phyloP scores from a whole-genome alignment of 1,140 invertebrate species.

The Dryas iulia region DNA sequence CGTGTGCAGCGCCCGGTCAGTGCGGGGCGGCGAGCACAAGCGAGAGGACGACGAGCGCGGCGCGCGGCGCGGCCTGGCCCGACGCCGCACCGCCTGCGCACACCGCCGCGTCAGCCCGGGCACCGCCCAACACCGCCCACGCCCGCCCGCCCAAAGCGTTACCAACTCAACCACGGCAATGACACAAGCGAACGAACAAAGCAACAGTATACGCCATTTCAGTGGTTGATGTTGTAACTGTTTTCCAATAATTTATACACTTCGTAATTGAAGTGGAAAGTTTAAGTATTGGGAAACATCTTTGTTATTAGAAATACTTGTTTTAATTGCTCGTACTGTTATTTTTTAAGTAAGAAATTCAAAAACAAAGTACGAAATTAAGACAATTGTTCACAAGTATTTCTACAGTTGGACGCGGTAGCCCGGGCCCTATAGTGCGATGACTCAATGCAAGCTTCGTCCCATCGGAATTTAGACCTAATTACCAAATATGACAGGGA shows the following conservation, averaged over 20 bases:
- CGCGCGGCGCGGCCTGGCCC: constrained; percentile 52
- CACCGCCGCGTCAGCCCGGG: constrained; percentile 84
- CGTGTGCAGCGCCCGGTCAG: constrained; percentile 74
- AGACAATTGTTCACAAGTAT: constrained; percentile 32
- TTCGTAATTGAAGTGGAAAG: background rate
- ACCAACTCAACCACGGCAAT: constrained; percentile 19
- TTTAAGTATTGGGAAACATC: constrained; percentile 16
- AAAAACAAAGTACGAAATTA: background rate
- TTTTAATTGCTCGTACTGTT: background rate
- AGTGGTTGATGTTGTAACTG: constrained; percentile 27
- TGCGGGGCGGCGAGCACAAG: constrained; percentile 74
- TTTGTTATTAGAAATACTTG: constrained; percentile 28
- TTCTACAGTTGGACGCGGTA: constrained; percentile 46
- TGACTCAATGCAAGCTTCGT: constrained; percentile 80
- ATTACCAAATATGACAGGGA: constrained; percentile 31
- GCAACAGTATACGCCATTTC: background rate
- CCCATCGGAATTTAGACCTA: constrained; percentile 56
- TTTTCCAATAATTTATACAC: constrained; percentile 18
- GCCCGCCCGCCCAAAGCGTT: background rate
- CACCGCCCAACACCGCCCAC: constrained; percentile 43
- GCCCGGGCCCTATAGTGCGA: constrained; percentile 75
- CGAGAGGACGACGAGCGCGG: constrained; percentile 61
- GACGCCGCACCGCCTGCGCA: constrained; percentile 71
- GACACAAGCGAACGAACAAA: background rate
- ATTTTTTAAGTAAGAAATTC: too few species aligned